These are phyloP conservation scores for Planococcus citri DNA, from an alignment of 1,140 invertebrate species.

Conservation along the genomic window DNA sequence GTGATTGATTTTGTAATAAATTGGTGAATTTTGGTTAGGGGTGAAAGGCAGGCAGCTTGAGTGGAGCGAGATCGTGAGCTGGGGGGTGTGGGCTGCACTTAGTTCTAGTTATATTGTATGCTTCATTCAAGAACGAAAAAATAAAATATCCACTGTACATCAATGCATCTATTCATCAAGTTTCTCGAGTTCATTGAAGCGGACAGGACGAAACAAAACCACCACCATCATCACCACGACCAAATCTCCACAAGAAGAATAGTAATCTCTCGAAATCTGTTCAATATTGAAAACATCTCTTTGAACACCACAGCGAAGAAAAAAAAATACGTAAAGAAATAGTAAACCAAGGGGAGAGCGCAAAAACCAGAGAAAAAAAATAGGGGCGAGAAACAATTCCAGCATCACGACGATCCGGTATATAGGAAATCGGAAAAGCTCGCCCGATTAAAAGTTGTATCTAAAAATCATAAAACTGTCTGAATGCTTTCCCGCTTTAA, in stretches of 20 bases:
- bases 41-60: no score
- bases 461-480: slow-evolving; percentile 3
- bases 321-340: no score
- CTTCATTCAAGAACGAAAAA: no score
- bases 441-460: slow-evolving; percentile 2
- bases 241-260: not conserved
- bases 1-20: no score
- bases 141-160: no score
- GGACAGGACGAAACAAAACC: not conserved
- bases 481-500: slow-evolving; percentile 2
- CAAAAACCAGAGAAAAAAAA: not conserved
- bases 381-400: not conserved
- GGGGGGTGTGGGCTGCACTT: no score
- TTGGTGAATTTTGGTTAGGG: no score
- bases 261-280: not conserved
- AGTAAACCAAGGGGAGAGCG: not conserved
- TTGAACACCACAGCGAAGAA: no score
- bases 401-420: not conserved
- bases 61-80: no score
- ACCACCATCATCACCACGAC: no score
- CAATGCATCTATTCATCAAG: no score
- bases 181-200: not conserved
- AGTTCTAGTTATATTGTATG: no score
- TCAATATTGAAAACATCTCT: slow-evolving; percentile 1
- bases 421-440: not conserved